Conservation (phyloP, 2,797 vertebrate species). For the Etheostoma perlongum region DNA sequence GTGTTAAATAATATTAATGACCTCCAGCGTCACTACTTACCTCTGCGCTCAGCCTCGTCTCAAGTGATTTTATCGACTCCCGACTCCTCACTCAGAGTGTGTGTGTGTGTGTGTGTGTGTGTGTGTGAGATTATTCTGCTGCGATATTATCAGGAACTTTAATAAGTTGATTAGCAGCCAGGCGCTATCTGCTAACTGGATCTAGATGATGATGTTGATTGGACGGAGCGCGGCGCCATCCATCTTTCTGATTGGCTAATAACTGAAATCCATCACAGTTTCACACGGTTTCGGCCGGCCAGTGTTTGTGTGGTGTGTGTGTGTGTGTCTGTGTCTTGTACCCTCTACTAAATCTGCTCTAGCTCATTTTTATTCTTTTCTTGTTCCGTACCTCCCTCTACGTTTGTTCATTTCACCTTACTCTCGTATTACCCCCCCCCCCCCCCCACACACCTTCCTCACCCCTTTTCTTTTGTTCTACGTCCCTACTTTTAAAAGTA, state of each 20-base stretch:
- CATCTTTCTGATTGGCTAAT: slow-evolving; percentile 99
- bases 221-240: slow-evolving; percentile 93
- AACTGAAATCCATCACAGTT: slow-evolving; percentile 99
- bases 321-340: slow-evolving; percentile 37
- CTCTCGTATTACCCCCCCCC: not conserved
- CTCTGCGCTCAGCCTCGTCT: slow-evolving; percentile 88
- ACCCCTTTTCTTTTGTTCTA: not conserved
- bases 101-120: slow-evolving; percentile 52
- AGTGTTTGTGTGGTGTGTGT: not conserved
- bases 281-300: slow-evolving; percentile 42
- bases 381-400: slow-evolving; percentile 18
- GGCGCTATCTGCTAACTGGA: slow-evolving; percentile 97
- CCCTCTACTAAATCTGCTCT: slow-evolving; percentile 51
- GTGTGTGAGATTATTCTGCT: slow-evolving; percentile 91
- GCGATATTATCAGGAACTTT: slow-evolving; percentile 96
- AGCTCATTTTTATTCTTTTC: slow-evolving; percentile 53
- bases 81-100: slow-evolving; percentile 25
- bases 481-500: slow-evolving; percentile 47
- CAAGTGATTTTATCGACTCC: slow-evolving; percentile 98
- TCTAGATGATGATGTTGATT: slow-evolving; percentile 99
- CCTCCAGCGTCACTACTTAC: slow-evolving; percentile 94
- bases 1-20: slow-evolving; percentile 99
- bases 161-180: slow-evolving; percentile 97
- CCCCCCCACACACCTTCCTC: not conserved
- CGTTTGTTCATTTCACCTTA: slow-evolving; percentile 33